Base-by-base conservation (phyloP, 1,140 invertebrate genomes). In the Seison nebaliae region DNA sequence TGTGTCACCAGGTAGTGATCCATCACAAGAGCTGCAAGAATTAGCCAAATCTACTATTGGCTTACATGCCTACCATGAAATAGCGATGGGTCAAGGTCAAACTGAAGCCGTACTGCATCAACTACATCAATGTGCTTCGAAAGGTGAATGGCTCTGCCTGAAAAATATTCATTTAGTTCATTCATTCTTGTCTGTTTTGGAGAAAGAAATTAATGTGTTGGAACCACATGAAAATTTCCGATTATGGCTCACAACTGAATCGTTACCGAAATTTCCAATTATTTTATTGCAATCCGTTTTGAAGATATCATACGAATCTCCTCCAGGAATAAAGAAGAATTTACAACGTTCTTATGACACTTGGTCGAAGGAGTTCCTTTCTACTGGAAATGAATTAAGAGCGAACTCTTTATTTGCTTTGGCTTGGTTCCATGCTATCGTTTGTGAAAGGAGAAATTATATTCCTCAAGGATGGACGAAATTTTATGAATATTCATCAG, bases 111-210 rank as follows among this genome's bases (percentile, higher is more conserved):
- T 70, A 2, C 45, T 67, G 30, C 50, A 63, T 38, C 50, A 62
- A 26, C 47, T 75, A 1, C 58, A 64, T 42, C 50, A 61, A 38
- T 62, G 64, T 47, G 50, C 63, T 12, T 52, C 55, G 36, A 57
- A 65, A 40, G 73, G 73, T 3, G 56, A 65, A 12, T 80, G 76
- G 76, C 49, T 79, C 3, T 68, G 73, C 30, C 52, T 84, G 20
- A 83, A 80, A 54, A 88, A 88, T 57, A 60, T 86, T 1, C 81
- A 88, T 53, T 59, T 88, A 9, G 72, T 78, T 9, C 69, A 70
- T 0, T 63, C 67, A 20, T 81, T 74, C 70, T 52, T 84, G 1
- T 68, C 70, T 2, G 52, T 63, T 14, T 54, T 84, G 22, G 72
- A 77, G 42, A 68, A 76, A 50, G 67, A 71, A 46, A 59, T 78